Conservation (phyloP, 2,113 vertebrate genomes). For the Asarcornis scutulata region DNA sequence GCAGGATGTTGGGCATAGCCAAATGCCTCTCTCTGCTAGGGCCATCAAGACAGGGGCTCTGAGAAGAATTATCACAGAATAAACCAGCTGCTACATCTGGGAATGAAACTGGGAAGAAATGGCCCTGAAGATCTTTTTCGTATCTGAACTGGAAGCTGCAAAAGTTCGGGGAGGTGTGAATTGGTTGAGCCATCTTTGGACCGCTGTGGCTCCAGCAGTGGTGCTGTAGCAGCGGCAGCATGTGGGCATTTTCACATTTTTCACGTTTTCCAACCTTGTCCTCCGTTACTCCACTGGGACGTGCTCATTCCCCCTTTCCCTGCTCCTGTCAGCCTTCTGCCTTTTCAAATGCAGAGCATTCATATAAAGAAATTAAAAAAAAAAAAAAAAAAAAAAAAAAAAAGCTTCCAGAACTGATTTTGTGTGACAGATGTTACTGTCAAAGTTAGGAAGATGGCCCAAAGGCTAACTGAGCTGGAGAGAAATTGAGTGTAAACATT, state of each 20-base stretch:
- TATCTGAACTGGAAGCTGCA: background rate
- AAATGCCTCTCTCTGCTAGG: background rate
- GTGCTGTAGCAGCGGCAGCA: background rate
- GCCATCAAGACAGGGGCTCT: background rate
- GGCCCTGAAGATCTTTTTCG: background rate
- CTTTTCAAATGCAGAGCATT: background rate
- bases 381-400: background rate
- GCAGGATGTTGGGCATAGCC: background rate
- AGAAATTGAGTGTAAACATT: background rate
- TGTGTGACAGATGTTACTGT: background rate
- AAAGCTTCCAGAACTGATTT: background rate
- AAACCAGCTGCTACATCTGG: background rate
- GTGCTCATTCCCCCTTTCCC: background rate
- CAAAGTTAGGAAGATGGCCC: background rate
- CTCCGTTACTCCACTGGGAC: background rate
- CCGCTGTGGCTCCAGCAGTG: background rate
- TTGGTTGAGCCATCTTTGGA: background rate
- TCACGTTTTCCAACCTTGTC: background rate
- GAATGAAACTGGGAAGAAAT: background rate
- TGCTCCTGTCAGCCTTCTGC: background rate
- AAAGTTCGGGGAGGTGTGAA: background rate
- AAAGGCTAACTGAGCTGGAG: background rate
- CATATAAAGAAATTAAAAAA: background rate
- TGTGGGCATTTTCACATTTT: background rate
- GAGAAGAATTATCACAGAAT: background rate